Evolutionary conservation across 2,888 invertebrate species (phyloP).

Genomic region (Linyphia triangularis): DNA sequence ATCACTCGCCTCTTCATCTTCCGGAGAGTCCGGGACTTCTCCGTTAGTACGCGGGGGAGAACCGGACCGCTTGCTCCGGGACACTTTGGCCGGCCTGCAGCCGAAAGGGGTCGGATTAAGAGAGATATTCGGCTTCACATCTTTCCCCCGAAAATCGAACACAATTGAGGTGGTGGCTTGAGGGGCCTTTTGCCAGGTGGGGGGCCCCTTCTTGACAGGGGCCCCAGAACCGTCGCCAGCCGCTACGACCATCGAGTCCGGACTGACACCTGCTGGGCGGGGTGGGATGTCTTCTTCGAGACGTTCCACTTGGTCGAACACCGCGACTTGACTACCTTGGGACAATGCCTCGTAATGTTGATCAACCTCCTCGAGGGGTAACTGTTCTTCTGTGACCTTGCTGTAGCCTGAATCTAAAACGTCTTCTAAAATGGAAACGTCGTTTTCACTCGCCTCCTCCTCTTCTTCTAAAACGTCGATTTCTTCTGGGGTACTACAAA

Average conservation of each 20-base stretch:
- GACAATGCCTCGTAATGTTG: conserved; percentile 65
- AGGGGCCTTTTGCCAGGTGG: conserved; percentile 64
- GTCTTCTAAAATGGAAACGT: conserved; percentile 12
- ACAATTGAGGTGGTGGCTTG: conserved; percentile 74
- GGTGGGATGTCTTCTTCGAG: conserved; percentile 20
- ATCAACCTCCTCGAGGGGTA: conserved; percentile 41
- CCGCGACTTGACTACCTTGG: conserved; percentile 62
- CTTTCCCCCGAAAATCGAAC: conserved; percentile 76
- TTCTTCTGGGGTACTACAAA: background rate
- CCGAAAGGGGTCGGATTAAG: conserved; percentile 75
- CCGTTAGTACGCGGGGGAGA: conserved; percentile 52
- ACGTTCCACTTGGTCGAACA: conserved; percentile 53
- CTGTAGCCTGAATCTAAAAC: conserved; percentile 1
- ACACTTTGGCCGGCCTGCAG: conserved; percentile 69
- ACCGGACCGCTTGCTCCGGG: conserved; percentile 52
- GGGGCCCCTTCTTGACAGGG: conserved; percentile 26
- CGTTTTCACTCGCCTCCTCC: too few species aligned
- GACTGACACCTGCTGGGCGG: conserved; percentile 30
- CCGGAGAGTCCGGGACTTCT: conserved; percentile 24
- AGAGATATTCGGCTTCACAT: conserved; percentile 76
- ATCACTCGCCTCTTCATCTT: conserved; percentile 36
- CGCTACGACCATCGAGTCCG: conserved; percentile 64
- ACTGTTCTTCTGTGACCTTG: conserved; percentile 70
- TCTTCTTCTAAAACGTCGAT: background rate
- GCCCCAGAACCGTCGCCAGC: conserved; percentile 32